Evolutionary conservation across 37 sponge, comb jelly and placozoan genomes (phyloP).

Genomic region (Aphrocallistes beatrix): DNA sequence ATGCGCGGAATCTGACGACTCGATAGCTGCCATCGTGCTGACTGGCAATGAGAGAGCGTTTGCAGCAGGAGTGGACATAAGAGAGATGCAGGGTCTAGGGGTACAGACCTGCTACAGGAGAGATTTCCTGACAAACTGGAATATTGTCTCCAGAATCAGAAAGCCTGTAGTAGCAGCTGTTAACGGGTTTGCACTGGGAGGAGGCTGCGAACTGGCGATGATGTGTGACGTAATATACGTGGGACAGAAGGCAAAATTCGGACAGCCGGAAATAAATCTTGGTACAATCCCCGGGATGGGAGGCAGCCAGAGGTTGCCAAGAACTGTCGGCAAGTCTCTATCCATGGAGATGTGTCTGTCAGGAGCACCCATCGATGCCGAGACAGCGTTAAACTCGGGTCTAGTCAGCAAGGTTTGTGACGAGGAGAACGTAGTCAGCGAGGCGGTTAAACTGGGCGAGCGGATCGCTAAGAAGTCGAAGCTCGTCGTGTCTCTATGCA

Average conservation of each 20-base stretch:
- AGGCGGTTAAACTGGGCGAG: constrained; percentile 70
- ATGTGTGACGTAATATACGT: constrained; percentile 98
- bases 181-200: constrained; percentile 91
- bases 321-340: constrained; percentile 83
- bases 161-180: constrained; percentile 94
- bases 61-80: constrained; percentile 95
- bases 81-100: constrained; percentile 61
- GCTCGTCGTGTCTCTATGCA: constrained; percentile 65
- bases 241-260: constrained; percentile 74
- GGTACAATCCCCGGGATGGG: constrained; percentile 92
- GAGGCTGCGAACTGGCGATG: constrained; percentile 98
- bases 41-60: constrained; percentile 76
- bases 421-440: constrained; percentile 37
- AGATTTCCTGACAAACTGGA: constrained; percentile 37
- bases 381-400: constrained; percentile 64
- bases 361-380: constrained; percentile 5
- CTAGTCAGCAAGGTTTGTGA: constrained; percentile 88
- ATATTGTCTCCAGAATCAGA: constrained; percentile 21
- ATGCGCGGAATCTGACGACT: constrained; percentile 49
- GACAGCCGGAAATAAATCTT: constrained; percentile 90
- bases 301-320: constrained; percentile 78
- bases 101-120: constrained; percentile 24
- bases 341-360: constrained; percentile 96
- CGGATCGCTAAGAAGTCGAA: constrained; percentile 63
- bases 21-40: constrained; percentile 72